Conservation (phyloP, 2,888 invertebrate genomes). For the Drosophila longiperda region DNA sequence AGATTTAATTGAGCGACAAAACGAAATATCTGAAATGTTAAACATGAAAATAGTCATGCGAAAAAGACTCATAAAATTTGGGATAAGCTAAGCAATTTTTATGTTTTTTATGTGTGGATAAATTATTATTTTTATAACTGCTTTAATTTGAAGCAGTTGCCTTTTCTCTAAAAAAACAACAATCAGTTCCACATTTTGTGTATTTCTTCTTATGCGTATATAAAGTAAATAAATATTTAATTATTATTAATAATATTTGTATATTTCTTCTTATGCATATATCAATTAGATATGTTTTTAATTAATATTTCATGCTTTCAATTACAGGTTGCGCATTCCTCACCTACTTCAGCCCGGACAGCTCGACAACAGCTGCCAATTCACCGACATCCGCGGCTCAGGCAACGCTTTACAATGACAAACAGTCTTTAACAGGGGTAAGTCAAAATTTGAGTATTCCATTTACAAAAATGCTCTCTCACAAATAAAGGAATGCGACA, state of each 20-base stretch:
- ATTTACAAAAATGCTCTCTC: constrained; percentile 2
- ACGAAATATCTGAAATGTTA: constrained; percentile 45
- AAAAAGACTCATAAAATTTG: constrained; percentile 2
- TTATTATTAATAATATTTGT: no score
- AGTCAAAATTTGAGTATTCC: constrained; percentile 86
- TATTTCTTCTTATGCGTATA: no score
- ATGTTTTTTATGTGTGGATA: neutral
- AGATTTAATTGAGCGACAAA: constrained; percentile 57
- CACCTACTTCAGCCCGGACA: constrained; percentile 98
- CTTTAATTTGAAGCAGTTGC: neutral
- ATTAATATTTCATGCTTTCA: neutral
- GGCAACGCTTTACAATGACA: constrained; percentile 92
- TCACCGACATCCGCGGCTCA: constrained; percentile 88
- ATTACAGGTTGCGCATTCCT: constrained; percentile 97
- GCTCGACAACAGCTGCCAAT: constrained; percentile 87
- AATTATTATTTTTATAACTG: neutral
- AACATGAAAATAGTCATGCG: constrained; percentile 29
- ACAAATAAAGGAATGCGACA: constrained; percentile 21
- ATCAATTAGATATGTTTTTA: neutral
- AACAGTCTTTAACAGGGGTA: constrained; percentile 99
- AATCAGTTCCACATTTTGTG: neutral
- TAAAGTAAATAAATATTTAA: no score
- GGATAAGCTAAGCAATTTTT: neutral
- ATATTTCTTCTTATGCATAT: neutral
- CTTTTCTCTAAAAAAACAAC: neutral